phyloP scores from a whole-genome alignment of 1,140 invertebrate genomes.

The Scaptomyza montana region DNA sequence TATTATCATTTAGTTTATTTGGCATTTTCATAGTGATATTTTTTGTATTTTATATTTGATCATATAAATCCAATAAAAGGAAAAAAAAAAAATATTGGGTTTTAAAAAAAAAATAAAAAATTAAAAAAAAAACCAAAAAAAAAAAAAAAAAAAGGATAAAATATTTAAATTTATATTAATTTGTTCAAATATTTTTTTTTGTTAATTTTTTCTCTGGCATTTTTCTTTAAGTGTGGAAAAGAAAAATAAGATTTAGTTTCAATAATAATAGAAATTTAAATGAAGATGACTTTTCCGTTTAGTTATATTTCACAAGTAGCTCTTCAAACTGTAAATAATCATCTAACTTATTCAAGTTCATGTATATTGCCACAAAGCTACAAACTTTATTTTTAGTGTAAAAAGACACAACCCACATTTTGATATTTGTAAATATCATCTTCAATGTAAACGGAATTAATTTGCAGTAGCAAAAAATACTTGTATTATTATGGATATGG shows the following conservation, averaged over 20 bases:
- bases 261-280: neutral
- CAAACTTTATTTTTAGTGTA: neutral
- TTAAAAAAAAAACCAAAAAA: too few species aligned
- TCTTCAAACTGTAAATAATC: neutral
- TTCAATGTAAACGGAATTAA: neutral
- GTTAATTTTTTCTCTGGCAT: too few species aligned
- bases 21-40: neutral
- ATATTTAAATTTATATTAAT: too few species aligned
- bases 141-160: too few species aligned
- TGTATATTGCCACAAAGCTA: slow-evolving; percentile 4
- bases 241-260: too few species aligned
- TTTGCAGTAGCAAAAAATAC: too few species aligned
- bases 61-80: too few species aligned
- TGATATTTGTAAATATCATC: neutral
- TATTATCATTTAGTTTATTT: slow-evolving; percentile 6
- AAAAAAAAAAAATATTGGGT: too few species aligned
- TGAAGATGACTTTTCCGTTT: too few species aligned
- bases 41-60: too few species aligned
- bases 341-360: slow-evolving; percentile 15
- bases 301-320: neutral
- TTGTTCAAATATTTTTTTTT: too few species aligned
- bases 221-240: neutral
- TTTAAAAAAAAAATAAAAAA: too few species aligned
- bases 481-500: neutral
- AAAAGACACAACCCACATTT: neutral